These are phyloP conservation scores for Miniopterus natalensis DNA, from an alignment of 2,113 vertebrate species.

Conservation along the genomic window DNA sequence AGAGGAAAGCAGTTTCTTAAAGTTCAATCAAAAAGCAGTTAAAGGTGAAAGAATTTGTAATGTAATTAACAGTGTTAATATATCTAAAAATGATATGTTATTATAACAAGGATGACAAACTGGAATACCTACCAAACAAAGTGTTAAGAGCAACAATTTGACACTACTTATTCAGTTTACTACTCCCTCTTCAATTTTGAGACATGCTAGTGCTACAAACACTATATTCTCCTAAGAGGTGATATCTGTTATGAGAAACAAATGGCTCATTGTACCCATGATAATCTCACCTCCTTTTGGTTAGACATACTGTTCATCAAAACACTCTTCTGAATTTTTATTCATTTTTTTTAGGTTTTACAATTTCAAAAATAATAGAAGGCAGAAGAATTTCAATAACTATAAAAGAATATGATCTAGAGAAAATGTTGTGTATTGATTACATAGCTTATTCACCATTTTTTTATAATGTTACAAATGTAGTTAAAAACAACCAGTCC, in stretches of 20 bases:
- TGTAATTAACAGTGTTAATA: background rate
- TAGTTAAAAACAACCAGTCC: background rate
- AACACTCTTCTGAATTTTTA: background rate
- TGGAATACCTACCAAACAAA: background rate
- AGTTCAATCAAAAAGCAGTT: background rate
- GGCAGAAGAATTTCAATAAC: background rate
- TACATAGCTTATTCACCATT: background rate
- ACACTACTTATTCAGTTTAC: background rate
- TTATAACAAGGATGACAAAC: background rate
- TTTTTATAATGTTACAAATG: conserved; percentile 11
- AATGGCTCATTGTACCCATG: background rate
- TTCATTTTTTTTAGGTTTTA: background rate
- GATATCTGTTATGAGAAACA: background rate
- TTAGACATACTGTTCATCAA: background rate
- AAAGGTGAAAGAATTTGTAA: background rate
- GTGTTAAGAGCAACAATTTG: background rate
- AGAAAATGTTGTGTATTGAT: background rate
- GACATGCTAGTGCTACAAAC: background rate
- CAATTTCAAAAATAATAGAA: background rate
- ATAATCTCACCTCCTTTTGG: background rate
- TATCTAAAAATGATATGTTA: background rate
- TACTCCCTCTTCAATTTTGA: background rate
- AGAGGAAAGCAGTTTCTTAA: background rate
- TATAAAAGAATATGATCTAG: background rate
- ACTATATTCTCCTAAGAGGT: background rate